Evolutionary conservation across 2,888 invertebrate genomes (phyloP), one percentile per base, ranked within the genome.

Genomic region (Dione vanillae): DNA sequence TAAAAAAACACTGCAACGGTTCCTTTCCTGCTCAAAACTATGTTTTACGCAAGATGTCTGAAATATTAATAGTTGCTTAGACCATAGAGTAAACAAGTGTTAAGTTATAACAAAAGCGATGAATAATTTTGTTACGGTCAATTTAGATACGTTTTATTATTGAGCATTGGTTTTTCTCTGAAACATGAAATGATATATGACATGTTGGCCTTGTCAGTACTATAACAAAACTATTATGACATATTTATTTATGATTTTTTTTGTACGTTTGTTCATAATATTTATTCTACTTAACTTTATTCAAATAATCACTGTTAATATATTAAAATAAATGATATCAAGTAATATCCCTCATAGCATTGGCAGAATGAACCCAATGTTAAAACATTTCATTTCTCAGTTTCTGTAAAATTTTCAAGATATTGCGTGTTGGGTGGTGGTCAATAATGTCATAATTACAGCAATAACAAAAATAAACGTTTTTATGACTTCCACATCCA

Each of bases 1-100:
- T 83, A 85, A 85, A 87, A 91, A 89, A 88, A 82, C 81, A 74
- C 76, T 78, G 75, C 76, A 75, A 72, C 77, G 74, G 78, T 81
- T 83, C 81, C 82, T 84, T 87, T 83, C 86, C 83, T 87, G 87
- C 87, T 88, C 90, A 90, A 89, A 89, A 83, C 83, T 81, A 82
- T 81, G 83, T 75, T 76, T 90, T 90, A 82, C 90, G 90, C 82
- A 90, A 90, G 80, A 79, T 78, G 78, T 68, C 84, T 86, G 85
- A 86, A 88, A 85, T 83, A 85, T 83, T 83, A 82, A 84, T 81
- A 82, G 66, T 66, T 74, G 75, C 69, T 74, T 47, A 61, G 79
- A 87, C 85, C 86, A 76, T 83, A 85, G 16, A 67, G 64, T 45
- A 52, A 64, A 58, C 41, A 20, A 41, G 9, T 56, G 19, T 66